Base-by-base conservation (phyloP, 2,797 vertebrate genomes). In the Trichosurus vulpecula region DNA sequence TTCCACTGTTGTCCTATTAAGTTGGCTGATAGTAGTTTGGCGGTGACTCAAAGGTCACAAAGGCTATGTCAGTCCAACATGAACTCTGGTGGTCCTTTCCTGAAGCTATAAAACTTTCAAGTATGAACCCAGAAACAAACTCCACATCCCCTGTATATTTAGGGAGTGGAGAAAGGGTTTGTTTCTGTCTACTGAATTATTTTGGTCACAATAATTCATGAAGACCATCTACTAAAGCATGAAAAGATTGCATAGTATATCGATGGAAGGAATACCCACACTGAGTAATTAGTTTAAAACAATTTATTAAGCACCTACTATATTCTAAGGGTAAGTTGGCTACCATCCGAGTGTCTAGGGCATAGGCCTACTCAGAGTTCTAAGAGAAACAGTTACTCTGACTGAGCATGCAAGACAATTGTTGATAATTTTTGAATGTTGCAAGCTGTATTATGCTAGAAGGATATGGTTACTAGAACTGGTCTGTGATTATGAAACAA, bases 141-240 rank as follows among this genome's bases (percentile, higher is more conserved):
- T n/a, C 35, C 61, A n/a, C 35, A 19, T n/a, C 14, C 35, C 14
- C 35, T 66, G 4, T 66, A 66, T 66, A 16, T 66, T n/a, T 27
- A n/a, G 31, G 35, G 61, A n/a, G 19, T 16, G 35, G 35, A n/a
- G 35, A 66, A n/a, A 66, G 4, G 14, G 14, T 35, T 61, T 14
- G 1, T 16, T 66, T 66, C 3, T 66, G 35, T 35, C 61, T 66
- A n/a, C 14, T n/a, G 5, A 16, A 66, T n/a, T 66, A 66, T 66
- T 66, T n/a, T 95, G 57, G 66, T 91, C 97, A 93, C 30, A n/a
- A 9, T 66, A 66, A 66, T 66, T 66, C 4, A n/a, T n/a, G 35
- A 66, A 66, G 35, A 16, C 12, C 14, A n/a, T 66, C 14, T 66
- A 66, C 61, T 66, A 66, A 66, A 35, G 14, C 4, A 11, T 19